phyloP scores from a whole-genome alignment of 1,140 invertebrate genomes.

The Bombus polaris region DNA sequence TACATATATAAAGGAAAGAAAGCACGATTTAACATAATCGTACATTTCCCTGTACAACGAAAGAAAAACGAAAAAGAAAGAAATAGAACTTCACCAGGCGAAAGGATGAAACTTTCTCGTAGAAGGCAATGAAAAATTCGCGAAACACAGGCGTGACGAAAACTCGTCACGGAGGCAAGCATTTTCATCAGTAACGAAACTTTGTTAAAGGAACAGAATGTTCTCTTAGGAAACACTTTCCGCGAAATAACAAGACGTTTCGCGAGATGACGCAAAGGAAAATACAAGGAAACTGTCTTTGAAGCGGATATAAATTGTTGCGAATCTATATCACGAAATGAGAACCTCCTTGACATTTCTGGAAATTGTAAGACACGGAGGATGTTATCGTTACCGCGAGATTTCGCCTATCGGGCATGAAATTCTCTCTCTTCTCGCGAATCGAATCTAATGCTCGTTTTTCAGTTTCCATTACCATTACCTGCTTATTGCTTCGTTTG shows the following conservation, averaged over 20 bases:
- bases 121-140: neutral
- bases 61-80: too few relatives aligned
- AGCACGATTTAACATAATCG: too few relatives aligned
- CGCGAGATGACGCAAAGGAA: neutral
- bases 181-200: slow-evolving; percentile 6
- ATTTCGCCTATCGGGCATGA: neutral
- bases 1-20: too few relatives aligned
- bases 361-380: neutral
- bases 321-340: neutral
- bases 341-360: slow-evolving; percentile 3
- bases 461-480: too few relatives aligned
- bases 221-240: neutral
- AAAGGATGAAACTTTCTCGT: neutral
- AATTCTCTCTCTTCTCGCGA: neutral
- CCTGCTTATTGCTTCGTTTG: too few relatives aligned
- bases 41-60: neutral
- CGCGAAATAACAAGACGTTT: slow-evolving; percentile 24
- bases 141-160: neutral
- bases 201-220: neutral
- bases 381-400: too few relatives aligned
- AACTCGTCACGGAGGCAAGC: neutral
- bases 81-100: neutral
- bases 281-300: neutral
- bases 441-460: neutral
- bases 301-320: slow-evolving; percentile 21